Conservation (phyloP, 2,888 invertebrate genomes). For the Pristionchus mayeri region DNA sequence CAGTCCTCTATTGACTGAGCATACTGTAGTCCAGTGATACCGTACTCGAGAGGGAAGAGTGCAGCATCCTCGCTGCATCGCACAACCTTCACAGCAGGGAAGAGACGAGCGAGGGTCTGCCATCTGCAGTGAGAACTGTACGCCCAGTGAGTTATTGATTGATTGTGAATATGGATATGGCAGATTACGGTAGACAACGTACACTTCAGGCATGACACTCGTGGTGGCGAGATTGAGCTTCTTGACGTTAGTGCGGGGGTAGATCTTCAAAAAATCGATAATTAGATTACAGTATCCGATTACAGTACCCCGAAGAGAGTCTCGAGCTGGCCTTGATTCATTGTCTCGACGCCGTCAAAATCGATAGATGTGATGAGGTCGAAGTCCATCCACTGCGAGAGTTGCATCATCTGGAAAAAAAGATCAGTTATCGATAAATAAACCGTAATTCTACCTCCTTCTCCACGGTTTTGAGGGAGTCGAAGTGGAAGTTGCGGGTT, state of each 20-base stretch:
- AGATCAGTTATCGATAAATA: background rate
- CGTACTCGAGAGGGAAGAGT: background rate
- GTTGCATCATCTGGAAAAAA: background rate
- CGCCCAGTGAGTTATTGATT: too few relatives aligned
- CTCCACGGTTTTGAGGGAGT: background rate
- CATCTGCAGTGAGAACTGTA: background rate
- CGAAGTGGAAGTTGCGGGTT: background rate
- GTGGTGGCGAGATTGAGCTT: background rate
- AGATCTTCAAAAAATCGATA: background rate
- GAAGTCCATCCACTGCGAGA: background rate
- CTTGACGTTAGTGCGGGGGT: background rate
- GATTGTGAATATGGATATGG: background rate
- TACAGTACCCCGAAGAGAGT: constrained; percentile 3
- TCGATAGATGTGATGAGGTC: constrained; percentile 11
- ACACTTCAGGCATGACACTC: constrained; percentile 7
- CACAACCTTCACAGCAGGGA: background rate
- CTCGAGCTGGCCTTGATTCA: background rate
- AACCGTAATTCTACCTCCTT: background rate
- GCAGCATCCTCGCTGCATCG: background rate
- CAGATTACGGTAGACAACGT: too few relatives aligned
- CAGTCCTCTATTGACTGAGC: background rate
- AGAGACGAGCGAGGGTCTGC: background rate
- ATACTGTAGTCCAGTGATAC: background rate
- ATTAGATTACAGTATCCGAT: too few relatives aligned
- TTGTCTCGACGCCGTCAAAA: background rate